Conservation (phyloP, 2,888 invertebrate genomes). For the Monopis laevigella region DNA sequence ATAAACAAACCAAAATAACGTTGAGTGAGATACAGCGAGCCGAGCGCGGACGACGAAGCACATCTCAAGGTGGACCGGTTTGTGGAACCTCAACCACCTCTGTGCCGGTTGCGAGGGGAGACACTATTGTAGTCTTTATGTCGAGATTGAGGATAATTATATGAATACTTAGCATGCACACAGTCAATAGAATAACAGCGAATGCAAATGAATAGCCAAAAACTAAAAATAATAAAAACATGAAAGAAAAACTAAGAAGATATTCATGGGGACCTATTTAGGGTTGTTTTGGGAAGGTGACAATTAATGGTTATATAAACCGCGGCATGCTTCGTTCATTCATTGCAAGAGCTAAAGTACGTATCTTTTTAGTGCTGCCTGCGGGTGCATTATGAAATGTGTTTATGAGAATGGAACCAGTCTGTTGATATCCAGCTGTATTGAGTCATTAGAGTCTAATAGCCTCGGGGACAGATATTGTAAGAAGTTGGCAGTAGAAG, state of each 20-base stretch:
- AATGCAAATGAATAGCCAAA: neutral
- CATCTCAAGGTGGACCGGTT: conserved; percentile 47
- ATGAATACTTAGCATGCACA: neutral
- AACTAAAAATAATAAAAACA: neutral
- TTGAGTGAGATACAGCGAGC: conserved; percentile 2
- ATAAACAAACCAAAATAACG: conserved; percentile 33
- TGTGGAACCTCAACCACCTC: conserved; percentile 19
- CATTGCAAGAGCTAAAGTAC: conserved; percentile 26
- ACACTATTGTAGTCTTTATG: conserved; percentile 3
- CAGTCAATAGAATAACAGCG: neutral
- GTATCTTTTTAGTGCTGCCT: conserved; percentile 25
- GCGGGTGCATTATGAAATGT: conserved; percentile 18
- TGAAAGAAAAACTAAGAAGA: neutral
- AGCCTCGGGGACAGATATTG: conserved; percentile 6
- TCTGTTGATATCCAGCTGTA: conserved; percentile 13
- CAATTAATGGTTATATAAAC: conserved; percentile 9
- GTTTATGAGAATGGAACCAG: conserved; percentile 20
- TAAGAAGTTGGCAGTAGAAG: neutral
- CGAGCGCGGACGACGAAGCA: conserved; percentile 5
- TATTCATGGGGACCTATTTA: neutral
- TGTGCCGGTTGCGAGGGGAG: neutral
- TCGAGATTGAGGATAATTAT: neutral
- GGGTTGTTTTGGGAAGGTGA: neutral
- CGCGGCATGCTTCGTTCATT: conserved; percentile 21
- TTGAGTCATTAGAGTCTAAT: conserved; percentile 9